Conservation (phyloP, 2,113 vertebrate species). For the Notechis scutatus region DNA sequence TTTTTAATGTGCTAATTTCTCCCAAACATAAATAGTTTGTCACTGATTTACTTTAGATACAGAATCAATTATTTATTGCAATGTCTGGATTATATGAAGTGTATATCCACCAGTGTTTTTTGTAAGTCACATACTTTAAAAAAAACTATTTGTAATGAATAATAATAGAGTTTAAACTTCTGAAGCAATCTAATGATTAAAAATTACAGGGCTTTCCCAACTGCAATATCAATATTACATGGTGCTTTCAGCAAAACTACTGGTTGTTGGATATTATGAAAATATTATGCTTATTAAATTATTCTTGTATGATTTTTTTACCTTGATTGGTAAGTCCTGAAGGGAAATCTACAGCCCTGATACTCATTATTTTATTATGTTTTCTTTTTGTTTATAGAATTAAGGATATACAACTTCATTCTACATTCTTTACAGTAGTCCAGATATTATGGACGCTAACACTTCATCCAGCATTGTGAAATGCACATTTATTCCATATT, state of each 20-base stretch:
- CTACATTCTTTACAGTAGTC: neutral
- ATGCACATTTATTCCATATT: neutral
- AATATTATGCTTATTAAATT: neutral
- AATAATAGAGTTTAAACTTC: neutral
- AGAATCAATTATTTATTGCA: conserved; percentile 50
- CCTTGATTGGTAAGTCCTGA: conserved; percentile 6
- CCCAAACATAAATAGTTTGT: neutral
- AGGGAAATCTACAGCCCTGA: conserved; percentile 12
- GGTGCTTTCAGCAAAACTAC: conserved; percentile 5
- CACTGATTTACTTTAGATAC: conserved; percentile 38
- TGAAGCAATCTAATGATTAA: conserved; percentile 15
- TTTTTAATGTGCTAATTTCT: neutral
- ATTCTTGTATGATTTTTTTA: conserved; percentile 15
- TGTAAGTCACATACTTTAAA: neutral
- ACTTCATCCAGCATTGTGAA: neutral
- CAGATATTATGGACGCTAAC: neutral
- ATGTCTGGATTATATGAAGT: neutral
- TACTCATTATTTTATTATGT: conserved; percentile 24
- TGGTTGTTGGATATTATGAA: neutral
- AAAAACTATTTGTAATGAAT: neutral
- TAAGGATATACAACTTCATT: neutral
- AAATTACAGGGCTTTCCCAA: conserved; percentile 31
- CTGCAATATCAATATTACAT: neutral
- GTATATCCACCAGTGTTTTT: neutral
- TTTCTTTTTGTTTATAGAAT: conserved; percentile 20